These are phyloP conservation scores for Pelodiscus sinensis DNA, from an alignment of 2,113 vertebrate genomes.

Conservation along the genomic window DNA sequence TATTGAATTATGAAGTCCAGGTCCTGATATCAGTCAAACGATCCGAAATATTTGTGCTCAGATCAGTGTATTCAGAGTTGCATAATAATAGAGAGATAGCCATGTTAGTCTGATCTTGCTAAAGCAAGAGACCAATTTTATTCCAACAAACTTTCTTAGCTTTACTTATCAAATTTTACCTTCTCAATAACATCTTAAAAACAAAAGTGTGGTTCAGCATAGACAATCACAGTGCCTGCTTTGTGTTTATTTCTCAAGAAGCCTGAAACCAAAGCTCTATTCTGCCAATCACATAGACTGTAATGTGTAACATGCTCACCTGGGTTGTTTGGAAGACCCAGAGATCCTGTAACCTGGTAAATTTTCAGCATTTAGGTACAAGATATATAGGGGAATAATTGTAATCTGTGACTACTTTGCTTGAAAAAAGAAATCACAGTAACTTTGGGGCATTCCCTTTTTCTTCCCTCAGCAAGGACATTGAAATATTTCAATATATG, in stretches of 20 bases:
- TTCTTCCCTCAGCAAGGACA: not conserved
- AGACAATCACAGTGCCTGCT: conserved; percentile 37
- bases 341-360: not conserved
- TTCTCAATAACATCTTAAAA: conserved; percentile 2
- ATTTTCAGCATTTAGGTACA: conserved; percentile 34
- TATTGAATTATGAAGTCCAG: conserved; percentile 51
- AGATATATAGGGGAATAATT: conserved; percentile 42
- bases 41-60: not conserved
- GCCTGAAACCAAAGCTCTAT: conserved; percentile 28
- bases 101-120: too few species aligned
- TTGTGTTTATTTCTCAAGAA: conserved; percentile 44
- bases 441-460: not conserved
- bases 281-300: not conserved
- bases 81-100: not conserved
- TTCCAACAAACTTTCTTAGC: conserved; percentile 52
- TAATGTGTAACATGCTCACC: not conserved
- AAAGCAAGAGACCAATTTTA: conserved; percentile 49
- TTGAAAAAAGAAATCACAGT: conserved; percentile 55
- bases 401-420: conserved; percentile 3
- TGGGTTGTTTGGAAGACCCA: conserved; percentile 6
- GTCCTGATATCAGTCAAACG: conserved; percentile 45
- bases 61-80: conserved; percentile 20
- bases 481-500: conserved; percentile 20
- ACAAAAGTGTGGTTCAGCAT: conserved; percentile 25
- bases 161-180: conserved; percentile 56